These are phyloP conservation scores for Zygaena filipendulae DNA, from an alignment of 2,888 invertebrate genomes.

Conservation along the genomic window DNA sequence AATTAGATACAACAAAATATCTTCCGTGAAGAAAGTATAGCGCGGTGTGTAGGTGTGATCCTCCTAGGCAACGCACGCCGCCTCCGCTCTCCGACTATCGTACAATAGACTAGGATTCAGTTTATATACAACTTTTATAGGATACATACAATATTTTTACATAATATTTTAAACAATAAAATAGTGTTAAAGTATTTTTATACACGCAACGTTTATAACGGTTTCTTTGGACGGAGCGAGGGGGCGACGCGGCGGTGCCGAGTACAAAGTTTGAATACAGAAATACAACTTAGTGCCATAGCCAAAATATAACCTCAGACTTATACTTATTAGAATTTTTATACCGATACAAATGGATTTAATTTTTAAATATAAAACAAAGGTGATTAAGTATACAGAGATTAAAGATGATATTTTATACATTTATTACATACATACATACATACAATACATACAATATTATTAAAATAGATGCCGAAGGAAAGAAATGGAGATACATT, in stretches of 20 bases:
- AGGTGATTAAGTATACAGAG: constrained; percentile 69
- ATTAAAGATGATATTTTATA: constrained; percentile 70
- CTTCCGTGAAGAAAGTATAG: constrained; percentile 50
- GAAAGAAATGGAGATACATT: too few species aligned
- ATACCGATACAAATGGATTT: constrained; percentile 70
- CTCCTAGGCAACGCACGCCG: constrained; percentile 45
- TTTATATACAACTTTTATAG: constrained; percentile 21
- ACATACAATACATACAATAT: too few species aligned
- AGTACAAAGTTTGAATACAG: constrained; percentile 62
- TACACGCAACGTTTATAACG: constrained; percentile 41
- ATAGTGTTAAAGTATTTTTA: constrained; percentile 66
- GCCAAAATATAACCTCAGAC: constrained; percentile 62
- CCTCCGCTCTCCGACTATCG: constrained; percentile 23
- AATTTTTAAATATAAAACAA: constrained; percentile 68
- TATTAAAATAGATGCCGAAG: too few species aligned
- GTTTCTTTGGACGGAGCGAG: too few species aligned
- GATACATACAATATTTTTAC: neutral
- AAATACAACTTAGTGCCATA: constrained; percentile 59
- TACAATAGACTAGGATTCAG: constrained; percentile 41
- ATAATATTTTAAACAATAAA: constrained; percentile 56
- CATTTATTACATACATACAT: constrained; percentile 64
- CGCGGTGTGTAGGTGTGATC: constrained; percentile 42
- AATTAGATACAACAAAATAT: constrained; percentile 44
- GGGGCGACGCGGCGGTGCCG: constrained; percentile 34
- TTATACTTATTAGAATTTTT: constrained; percentile 66